Conservation (phyloP, 1,140 invertebrate genomes). For the Neodiprion lecontei region DNA sequence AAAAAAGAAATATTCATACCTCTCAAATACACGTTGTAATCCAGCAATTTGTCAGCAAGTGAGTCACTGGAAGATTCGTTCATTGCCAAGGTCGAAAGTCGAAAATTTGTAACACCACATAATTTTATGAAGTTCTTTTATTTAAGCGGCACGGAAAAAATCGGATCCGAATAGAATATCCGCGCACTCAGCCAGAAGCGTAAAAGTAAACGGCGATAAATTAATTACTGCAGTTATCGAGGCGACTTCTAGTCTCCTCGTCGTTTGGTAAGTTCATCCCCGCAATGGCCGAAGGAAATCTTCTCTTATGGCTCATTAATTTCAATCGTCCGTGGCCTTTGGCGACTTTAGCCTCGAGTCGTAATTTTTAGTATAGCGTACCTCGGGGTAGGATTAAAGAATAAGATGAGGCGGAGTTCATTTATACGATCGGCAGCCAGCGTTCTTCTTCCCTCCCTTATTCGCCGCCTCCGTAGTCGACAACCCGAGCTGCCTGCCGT, state of each 20-base stretch:
- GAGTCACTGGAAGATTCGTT: no score
- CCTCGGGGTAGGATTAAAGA: conserved; percentile 58
- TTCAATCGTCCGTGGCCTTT: conserved; percentile 49
- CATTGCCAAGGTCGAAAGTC: no score
- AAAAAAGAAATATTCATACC: no score
- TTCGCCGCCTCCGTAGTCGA: conserved; percentile 36
- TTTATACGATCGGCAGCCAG: conserved; percentile 50
- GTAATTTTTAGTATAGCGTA: conserved; percentile 51
- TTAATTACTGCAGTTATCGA: conserved; percentile 4
- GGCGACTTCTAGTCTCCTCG: background rate
- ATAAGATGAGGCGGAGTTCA: conserved; percentile 56
- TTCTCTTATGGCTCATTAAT: conserved; percentile 44
- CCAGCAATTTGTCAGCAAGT: no score
- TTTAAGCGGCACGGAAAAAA: no score
- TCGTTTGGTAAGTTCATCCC: background rate
- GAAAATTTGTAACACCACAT: no score
- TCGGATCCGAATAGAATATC: no score
- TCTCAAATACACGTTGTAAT: no score
- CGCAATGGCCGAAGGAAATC: background rate
- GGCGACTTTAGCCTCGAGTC: conserved; percentile 30
- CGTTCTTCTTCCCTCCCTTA: no score
- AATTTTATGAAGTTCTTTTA: no score
- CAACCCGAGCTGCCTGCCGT: conserved; percentile 36
- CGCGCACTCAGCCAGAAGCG: background rate
- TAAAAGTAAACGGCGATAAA: conserved; percentile 8